phyloP scores from a whole-genome alignment of 37 sponge, comb jelly and placozoan genomes.

The Mnemiopsis leidyi region DNA sequence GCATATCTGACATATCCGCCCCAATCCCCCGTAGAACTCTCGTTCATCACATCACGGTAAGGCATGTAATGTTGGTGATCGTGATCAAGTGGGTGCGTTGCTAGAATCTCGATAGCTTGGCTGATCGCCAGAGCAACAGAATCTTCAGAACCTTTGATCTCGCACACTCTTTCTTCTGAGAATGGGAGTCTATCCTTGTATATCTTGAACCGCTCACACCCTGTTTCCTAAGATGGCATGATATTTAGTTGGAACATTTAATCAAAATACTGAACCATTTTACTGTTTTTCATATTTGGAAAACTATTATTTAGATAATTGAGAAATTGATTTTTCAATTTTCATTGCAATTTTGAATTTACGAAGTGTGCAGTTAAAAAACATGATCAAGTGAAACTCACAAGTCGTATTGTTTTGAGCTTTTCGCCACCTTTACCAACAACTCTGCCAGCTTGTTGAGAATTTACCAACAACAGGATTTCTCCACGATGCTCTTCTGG shows the following conservation, averaged over 20 bases:
- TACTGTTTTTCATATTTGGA: no score
- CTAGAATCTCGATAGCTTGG: background rate
- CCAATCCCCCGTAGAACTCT: background rate
- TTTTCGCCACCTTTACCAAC: slow-evolving; percentile 22
- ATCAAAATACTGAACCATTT: no score
- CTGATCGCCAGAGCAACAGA: background rate
- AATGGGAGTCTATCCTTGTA: slow-evolving; percentile 46
- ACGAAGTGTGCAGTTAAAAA: no score
- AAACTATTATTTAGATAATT: no score
- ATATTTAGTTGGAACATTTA: no score
- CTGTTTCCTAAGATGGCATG: slow-evolving; percentile 11
- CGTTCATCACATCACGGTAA: background rate
- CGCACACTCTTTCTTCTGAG: slow-evolving; percentile 44
- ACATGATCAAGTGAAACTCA: background rate
- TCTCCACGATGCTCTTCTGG: slow-evolving; percentile 20
- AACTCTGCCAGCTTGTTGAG: background rate
- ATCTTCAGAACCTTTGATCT: slow-evolving; percentile 19
- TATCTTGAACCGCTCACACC: slow-evolving; percentile 45
- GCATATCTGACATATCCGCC: slow-evolving; percentile 26
- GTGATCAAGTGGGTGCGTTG: background rate
- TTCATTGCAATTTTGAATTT: no score
- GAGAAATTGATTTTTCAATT: no score
- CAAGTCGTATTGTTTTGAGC: slow-evolving; percentile 6
- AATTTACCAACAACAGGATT: slow-evolving; percentile 3
- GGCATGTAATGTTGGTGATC: slow-evolving; percentile 23